These are phyloP conservation scores for Drosophila testacea DNA, from an alignment of 2,888 invertebrate genomes.

Conservation along the genomic window DNA sequence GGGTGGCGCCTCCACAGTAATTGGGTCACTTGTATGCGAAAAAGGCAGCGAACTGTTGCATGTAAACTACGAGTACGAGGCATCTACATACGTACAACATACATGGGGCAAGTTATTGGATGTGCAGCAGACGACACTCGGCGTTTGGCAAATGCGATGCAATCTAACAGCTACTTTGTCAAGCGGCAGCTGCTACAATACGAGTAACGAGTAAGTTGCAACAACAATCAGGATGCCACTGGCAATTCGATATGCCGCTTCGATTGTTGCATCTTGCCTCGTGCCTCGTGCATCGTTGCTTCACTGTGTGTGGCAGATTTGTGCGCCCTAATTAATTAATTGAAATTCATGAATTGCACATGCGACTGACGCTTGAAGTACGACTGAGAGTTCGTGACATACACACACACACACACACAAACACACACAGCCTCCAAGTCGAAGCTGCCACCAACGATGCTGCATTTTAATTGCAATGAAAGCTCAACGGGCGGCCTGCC, in stretches of 20 bases:
- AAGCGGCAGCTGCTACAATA: conserved; percentile 70
- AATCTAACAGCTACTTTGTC: conserved; percentile 80
- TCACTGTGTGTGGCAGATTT: conserved; percentile 58
- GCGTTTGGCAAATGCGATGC: conserved; percentile 66
- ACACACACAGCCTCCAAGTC: background rate
- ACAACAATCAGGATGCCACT: conserved; percentile 50
- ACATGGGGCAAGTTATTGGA: conserved; percentile 8
- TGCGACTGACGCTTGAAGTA: conserved; percentile 68
- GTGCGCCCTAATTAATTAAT: conserved; percentile 78
- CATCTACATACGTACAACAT: background rate
- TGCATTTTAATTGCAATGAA: conserved; percentile 77
- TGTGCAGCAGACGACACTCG: conserved; percentile 5
- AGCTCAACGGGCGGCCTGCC: conserved; percentile 65
- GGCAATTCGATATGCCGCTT: conserved; percentile 63
- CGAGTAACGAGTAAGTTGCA: conserved; percentile 12
- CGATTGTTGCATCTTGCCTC: conserved; percentile 51
- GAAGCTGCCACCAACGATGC: conserved; percentile 45
- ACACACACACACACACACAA: conserved; percentile 1
- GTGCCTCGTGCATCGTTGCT: conserved; percentile 7
- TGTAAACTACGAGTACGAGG: conserved; percentile 53
- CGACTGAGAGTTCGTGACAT: conserved; percentile 31
- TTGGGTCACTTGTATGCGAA: conserved; percentile 81
- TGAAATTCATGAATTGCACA: conserved; percentile 81
- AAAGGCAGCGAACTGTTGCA: conserved; percentile 81
- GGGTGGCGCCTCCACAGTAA: conserved; percentile 55